Conservation (phyloP, 2,797 vertebrate genomes). For the Morelia viridis region DNA sequence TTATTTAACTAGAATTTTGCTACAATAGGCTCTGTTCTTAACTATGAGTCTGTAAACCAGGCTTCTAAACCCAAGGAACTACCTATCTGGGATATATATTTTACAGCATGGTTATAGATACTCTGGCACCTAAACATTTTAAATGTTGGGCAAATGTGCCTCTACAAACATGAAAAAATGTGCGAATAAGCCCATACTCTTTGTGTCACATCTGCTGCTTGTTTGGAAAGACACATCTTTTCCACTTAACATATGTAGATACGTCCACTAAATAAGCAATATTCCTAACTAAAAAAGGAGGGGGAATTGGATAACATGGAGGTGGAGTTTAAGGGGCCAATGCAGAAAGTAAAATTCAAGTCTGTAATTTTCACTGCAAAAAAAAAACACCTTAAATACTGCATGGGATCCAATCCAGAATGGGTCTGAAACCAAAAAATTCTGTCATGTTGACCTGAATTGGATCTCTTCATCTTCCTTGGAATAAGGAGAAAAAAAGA, state of each 20-base stretch:
- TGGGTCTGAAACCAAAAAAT: background rate
- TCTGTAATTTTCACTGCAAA: background rate
- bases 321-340: background rate
- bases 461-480: background rate
- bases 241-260: background rate
- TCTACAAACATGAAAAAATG: background rate
- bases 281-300: background rate
- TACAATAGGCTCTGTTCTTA: too few species aligned
- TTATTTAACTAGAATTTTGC: too few species aligned
- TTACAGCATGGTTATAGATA: background rate
- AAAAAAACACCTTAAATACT: background rate
- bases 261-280: background rate
- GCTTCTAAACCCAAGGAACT: too few species aligned
- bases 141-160: background rate
- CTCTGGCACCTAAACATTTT: background rate
- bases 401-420: background rate
- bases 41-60: too few species aligned
- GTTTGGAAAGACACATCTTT: background rate
- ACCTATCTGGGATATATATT: background rate
- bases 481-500: background rate
- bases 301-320: background rate
- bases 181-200: background rate
- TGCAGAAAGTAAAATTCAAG: background rate
- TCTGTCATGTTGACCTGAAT: background rate
- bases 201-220: background rate